phyloP scores from a whole-genome alignment of 2,888 invertebrate species.

The Lepeophtheirus nordmannii region DNA sequence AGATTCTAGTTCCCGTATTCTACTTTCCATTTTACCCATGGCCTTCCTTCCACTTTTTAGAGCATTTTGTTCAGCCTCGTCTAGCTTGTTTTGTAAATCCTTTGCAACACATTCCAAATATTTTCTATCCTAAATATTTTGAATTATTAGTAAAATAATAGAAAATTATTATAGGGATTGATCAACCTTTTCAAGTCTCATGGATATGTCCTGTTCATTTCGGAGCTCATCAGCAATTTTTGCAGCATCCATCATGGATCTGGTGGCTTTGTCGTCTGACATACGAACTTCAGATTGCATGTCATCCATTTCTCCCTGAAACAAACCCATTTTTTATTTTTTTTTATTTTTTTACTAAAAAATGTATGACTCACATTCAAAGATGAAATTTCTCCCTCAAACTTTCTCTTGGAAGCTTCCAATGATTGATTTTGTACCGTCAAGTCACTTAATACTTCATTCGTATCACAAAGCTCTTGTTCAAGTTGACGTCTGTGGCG shows the following conservation, averaged over 20 bases:
- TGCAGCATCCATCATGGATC: slow-evolving; percentile 74
- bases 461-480: slow-evolving; percentile 88
- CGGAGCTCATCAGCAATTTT: slow-evolving; percentile 33
- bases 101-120: slow-evolving; percentile 41
- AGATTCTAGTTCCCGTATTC: slow-evolving; percentile 29
- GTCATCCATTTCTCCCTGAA: slow-evolving; percentile 86
- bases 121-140: slow-evolving; percentile 48
- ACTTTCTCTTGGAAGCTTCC: slow-evolving; percentile 94
- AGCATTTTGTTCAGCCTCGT: slow-evolving; percentile 43
- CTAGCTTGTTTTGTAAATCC: slow-evolving; percentile 41
- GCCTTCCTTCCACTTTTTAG: slow-evolving; percentile 37
- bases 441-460: slow-evolving; percentile 93
- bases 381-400: slow-evolving; percentile 93
- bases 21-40: slow-evolving; percentile 28
- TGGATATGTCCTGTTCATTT: slow-evolving; percentile 27
- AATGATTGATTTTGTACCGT: slow-evolving; percentile 83
- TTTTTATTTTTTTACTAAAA: neutral
- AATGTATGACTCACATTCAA: slow-evolving; percentile 50
- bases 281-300: slow-evolving; percentile 95
- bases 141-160: slow-evolving; percentile 39
- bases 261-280: slow-evolving; percentile 96
- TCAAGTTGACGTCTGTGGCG: slow-evolving; percentile 94
- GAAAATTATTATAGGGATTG: slow-evolving; percentile 45
- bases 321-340: neutral
- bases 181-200: slow-evolving; percentile 12